A percentile compares a stretch with the other conserved stretches of the same genome.
Evolutionary conservation across 2,888 invertebrate species (phyloP).

Genomic region (Aquatica leii): DNA sequence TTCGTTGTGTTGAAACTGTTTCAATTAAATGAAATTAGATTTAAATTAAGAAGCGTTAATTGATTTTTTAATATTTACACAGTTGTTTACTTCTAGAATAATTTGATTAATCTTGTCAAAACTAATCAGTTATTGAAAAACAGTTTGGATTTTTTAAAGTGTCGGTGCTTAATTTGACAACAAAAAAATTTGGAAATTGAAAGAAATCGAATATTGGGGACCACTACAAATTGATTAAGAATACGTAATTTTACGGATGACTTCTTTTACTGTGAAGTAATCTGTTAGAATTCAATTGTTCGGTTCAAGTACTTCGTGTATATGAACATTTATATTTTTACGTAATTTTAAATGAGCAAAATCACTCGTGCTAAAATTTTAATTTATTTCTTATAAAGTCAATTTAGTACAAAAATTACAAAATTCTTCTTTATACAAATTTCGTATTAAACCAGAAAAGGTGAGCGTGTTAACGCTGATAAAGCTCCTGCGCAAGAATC

Average conservation of each 20-base stretch:
- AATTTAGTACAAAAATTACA: slow-evolving; percentile 7
- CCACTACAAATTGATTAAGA: slow-evolving; percentile 50
- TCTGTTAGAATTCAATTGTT: slow-evolving; percentile 41
- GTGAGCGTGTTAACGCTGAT: neutral
- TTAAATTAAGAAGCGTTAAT: slow-evolving; percentile 50
- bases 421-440: slow-evolving; percentile 1
- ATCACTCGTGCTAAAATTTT: slow-evolving; percentile 36
- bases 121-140: slow-evolving; percentile 6
- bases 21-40: slow-evolving; percentile 50
- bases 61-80: slow-evolving; percentile 45
- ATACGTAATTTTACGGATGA: slow-evolving; percentile 54
- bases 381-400: slow-evolving; percentile 25
- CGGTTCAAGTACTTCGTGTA: slow-evolving; percentile 29
- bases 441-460: neutral
- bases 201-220: slow-evolving; percentile 5
- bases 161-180: neutral
- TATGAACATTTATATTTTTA: slow-evolving; percentile 34
- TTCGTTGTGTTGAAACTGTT: slow-evolving; percentile 49
- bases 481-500: slow-evolving; percentile 33
- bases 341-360: slow-evolving; percentile 31
- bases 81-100: slow-evolving; percentile 23
- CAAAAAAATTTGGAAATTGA: slow-evolving; percentile 3
- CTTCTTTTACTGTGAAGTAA: slow-evolving; percentile 44
- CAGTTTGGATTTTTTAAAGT: neutral
- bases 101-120: slow-evolving; percentile 24